phyloP scores from a whole-genome alignment of 1,140 invertebrate species.

The Drosophila azteca region DNA sequence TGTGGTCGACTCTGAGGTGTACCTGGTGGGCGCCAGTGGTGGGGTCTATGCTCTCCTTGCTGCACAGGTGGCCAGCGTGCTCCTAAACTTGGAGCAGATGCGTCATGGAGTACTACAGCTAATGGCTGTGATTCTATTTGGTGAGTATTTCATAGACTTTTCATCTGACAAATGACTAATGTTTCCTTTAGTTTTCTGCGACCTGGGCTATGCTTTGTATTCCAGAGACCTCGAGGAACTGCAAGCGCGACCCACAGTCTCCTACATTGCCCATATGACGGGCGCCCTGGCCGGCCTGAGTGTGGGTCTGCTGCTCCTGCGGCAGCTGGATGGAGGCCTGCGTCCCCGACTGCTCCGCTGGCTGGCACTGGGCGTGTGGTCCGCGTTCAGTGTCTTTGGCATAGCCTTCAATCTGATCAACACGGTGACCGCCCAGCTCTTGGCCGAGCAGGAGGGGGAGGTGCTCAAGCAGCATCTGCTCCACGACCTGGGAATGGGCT shows the following conservation, averaged over 20 bases:
- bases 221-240: constrained; percentile 89
- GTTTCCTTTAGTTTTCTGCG: constrained; percentile 90
- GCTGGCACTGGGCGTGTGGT: constrained; percentile 95
- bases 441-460: constrained; percentile 77
- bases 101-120: constrained; percentile 95
- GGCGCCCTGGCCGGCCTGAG: constrained; percentile 95
- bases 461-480: constrained; percentile 76
- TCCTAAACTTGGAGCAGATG: constrained; percentile 98
- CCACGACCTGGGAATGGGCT: constrained; percentile 77
- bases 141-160: constrained; percentile 85
- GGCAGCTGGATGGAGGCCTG: constrained; percentile 96
- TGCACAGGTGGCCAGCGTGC: constrained; percentile 96
- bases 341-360: constrained; percentile 97
- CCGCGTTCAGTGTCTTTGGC: constrained; percentile 95
- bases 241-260: constrained; percentile 89
- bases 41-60: constrained; percentile 96
- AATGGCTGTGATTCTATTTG: constrained; percentile 95
- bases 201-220: constrained; percentile 96
- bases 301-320: constrained; percentile 94
- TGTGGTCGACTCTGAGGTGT: constrained; percentile 96
- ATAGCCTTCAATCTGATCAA: constrained; percentile 95
- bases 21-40: constrained; percentile 96
- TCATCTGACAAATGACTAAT: not conserved
- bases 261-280: constrained; percentile 96
- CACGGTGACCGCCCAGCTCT: constrained; percentile 84